Evolutionary conservation across 2,888 invertebrate species (phyloP), one percentile per base, ranked within the genome.

Genomic region (Dexiosoma caninum): DNA sequence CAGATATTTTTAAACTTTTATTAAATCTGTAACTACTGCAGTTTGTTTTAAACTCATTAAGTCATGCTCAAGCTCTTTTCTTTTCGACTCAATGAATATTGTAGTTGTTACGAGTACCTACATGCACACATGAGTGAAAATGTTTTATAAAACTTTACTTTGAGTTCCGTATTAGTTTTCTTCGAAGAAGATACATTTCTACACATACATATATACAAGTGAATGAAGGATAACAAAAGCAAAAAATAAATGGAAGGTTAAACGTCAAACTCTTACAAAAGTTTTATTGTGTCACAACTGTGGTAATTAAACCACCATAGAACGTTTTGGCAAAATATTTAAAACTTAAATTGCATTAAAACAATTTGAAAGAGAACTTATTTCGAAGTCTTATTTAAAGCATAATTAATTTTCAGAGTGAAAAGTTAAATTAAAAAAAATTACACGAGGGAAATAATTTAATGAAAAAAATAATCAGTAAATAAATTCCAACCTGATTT

Each of bases 1-100:
- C 35, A 60, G 49, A 42, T 59, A 14, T 40, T 60, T 60, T 60
- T 60, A 51, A 59, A 37, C n/a, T 49, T 70, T 49, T 49, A 16
- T 7, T 37, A 37, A 51, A 64, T 12, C 10, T 23, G 23, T 64
- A 40, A 64, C 16, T 19, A 53, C 30, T 67, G 19, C 40, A 67
- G 27, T 51, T 51, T 19, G 51, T 67, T 51, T 42, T 30, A 19
- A 51, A 40, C 16, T 51, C 49, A 19, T 23, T 37, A 37, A 44
- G 42, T 16, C 4, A 16, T 23, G 16, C 1, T 40, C 19, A 14
- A 40, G 12, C 35, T 37, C 14, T 49, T 60, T 19, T 60, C 40
- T 12, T 32, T 40, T 14, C 21, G 30, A 19, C n/a, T 40, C 19
- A 19, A 10, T 67, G 40, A 19, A 30, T 12, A 10, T 30, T 30